Evolutionary conservation across 2,113 vertebrate species (phyloP).

Genomic region (Rhipidura dahli): DNA sequence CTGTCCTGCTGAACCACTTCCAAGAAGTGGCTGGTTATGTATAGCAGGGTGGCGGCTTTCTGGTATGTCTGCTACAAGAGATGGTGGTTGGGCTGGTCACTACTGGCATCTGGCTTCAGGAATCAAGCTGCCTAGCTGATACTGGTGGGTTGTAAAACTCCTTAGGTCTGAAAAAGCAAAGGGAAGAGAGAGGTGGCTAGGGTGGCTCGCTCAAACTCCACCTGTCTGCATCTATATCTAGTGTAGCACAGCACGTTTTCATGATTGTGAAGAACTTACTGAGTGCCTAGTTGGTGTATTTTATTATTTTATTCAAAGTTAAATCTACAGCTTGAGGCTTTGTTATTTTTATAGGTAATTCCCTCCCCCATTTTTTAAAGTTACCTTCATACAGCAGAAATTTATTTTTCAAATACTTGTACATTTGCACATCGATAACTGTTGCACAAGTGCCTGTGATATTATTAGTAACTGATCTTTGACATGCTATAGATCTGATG

Average conservation of each 20-base stretch:
- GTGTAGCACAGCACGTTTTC: not conserved
- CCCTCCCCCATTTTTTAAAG: not conserved
- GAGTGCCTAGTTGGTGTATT: not conserved
- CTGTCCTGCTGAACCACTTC: not conserved
- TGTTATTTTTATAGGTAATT: not conserved
- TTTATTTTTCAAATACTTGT: not conserved
- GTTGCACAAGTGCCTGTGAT: not conserved
- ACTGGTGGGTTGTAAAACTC: not conserved
- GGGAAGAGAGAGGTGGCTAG: not conserved
- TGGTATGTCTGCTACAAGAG: not conserved
- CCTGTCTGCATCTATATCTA: not conserved
- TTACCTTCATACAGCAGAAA: not conserved
- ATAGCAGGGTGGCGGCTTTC: not conserved
- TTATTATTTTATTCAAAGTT: not conserved
- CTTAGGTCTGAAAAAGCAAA: not conserved
- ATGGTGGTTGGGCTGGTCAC: not conserved
- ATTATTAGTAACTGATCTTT: not conserved
- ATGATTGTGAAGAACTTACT: not conserved
- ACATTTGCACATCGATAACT: not conserved
- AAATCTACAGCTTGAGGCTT: not conserved
- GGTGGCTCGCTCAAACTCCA: not conserved
- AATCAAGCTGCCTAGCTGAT: not conserved
- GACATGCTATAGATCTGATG: not conserved
- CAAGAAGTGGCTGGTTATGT: not conserved
- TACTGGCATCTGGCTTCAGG: accelerated